phyloP scores from a whole-genome alignment of 2,888 invertebrate species.

The Nemurella pictetii region DNA sequence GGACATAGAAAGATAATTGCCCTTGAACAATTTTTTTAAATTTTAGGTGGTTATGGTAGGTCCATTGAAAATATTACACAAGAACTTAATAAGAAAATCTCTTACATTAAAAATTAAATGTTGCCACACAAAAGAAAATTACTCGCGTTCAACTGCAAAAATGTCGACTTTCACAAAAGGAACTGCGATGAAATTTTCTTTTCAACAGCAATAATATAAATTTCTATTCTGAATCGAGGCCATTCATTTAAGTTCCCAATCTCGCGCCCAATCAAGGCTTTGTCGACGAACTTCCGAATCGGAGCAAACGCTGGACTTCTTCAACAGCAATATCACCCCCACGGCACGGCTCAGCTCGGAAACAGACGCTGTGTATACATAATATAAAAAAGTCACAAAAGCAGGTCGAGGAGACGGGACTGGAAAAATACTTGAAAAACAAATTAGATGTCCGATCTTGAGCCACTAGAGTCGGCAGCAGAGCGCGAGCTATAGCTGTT shows the following conservation, averaged over 20 bases:
- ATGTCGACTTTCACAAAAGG: neutral
- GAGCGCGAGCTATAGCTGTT: neutral
- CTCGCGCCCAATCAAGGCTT: neutral
- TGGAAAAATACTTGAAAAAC: constrained; percentile 13
- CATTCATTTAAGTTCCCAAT: neutral
- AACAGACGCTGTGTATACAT: neutral
- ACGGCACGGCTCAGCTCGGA: neutral
- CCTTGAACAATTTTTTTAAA: neutral
- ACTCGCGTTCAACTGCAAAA: neutral
- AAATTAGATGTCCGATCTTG: constrained; percentile 15
- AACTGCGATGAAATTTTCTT: neutral
- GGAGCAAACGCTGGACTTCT: neutral
- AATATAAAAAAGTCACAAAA: constrained; percentile 1
- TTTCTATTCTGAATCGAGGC: neutral
- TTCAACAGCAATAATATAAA: neutral
- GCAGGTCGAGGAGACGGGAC: neutral
- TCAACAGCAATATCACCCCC: neutral
- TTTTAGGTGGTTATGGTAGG: neutral
- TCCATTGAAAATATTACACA: neutral
- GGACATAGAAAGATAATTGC: neutral
- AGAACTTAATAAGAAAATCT: neutral
- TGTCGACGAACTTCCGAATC: neutral
- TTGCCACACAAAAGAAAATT: neutral
- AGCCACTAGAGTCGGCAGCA: neutral
- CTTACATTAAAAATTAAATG: neutral